Conservation (phyloP, 1,140 invertebrate genomes). For the Nephotettix cincticeps region DNA sequence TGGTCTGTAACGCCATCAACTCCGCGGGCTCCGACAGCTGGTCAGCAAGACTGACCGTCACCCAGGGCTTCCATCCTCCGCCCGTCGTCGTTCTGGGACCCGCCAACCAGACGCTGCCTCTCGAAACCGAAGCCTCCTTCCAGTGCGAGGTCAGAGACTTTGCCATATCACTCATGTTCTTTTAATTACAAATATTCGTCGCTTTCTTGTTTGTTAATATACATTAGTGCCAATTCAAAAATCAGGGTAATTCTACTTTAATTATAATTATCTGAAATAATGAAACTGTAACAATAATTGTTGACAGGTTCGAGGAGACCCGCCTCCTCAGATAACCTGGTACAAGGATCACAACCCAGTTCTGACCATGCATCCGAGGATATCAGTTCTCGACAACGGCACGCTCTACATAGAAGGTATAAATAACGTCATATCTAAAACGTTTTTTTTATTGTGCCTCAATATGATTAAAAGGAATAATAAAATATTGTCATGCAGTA, state of each 20-base stretch:
- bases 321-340: constrained; percentile 79
- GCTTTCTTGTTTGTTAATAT: no score
- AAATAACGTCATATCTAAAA: no score
- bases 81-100: constrained; percentile 86
- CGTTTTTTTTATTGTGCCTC: no score
- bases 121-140: constrained; percentile 71
- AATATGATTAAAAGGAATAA: no score
- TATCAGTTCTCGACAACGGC: constrained; percentile 70
- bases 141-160: constrained; percentile 59
- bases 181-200: no score
- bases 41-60: constrained; percentile 71
- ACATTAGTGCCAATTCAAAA: no score
- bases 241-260: no score
- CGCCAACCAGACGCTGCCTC: constrained; percentile 84
- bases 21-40: constrained; percentile 74
- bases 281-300: no score
- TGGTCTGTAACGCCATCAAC: constrained; percentile 81
- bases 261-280: no score
- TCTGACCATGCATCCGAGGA: constrained; percentile 53
- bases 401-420: constrained; percentile 66
- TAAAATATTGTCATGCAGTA: no score
- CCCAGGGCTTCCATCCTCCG: constrained; percentile 72
- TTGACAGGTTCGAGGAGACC: constrained; percentile 62
- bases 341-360: constrained; percentile 76
- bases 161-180: no score